Conservation (phyloP, 2,888 invertebrate species). For the Lamellibrachia satsuma region DNA sequence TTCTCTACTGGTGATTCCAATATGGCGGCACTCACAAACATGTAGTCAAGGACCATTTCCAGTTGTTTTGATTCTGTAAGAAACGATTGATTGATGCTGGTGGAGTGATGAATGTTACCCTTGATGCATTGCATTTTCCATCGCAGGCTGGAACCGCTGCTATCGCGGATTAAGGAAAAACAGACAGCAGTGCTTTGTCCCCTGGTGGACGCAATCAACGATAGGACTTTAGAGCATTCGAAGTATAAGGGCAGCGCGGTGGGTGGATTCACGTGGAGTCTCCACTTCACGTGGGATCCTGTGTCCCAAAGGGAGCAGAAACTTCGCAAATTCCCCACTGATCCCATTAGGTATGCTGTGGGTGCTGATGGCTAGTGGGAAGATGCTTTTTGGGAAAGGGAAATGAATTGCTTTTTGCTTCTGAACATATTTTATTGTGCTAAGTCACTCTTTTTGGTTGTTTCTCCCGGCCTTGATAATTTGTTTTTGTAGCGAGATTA, state of each 20-base stretch:
- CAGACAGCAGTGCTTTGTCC: conserved; percentile 86
- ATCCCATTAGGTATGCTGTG: conserved; percentile 63
- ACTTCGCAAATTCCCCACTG: conserved; percentile 49
- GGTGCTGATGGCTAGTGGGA: not conserved
- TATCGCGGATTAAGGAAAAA: conserved; percentile 84
- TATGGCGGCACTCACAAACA: not conserved
- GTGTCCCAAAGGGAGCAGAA: conserved; percentile 54
- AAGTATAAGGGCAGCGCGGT: conserved; percentile 58
- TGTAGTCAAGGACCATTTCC: not conserved
- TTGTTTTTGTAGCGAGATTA: not conserved
- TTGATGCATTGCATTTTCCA: not conserved
- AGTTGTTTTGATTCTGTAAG: no score
- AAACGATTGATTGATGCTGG: no score
- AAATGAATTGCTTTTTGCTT: not conserved
- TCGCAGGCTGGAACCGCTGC: conserved; percentile 81
- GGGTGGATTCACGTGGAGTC: conserved; percentile 70
- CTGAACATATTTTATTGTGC: not conserved
- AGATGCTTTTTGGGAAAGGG: not conserved
- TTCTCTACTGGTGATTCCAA: not conserved
- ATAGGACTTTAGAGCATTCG: conserved; percentile 72
- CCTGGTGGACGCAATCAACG: conserved; percentile 93
- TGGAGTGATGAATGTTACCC: not conserved
- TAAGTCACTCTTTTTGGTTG: not conserved
- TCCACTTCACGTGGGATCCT: conserved; percentile 87
- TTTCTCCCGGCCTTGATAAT: not conserved